Evolutionary conservation across 2,888 invertebrate species (phyloP).

Genomic region (Theodoxus fluviatilis): DNA sequence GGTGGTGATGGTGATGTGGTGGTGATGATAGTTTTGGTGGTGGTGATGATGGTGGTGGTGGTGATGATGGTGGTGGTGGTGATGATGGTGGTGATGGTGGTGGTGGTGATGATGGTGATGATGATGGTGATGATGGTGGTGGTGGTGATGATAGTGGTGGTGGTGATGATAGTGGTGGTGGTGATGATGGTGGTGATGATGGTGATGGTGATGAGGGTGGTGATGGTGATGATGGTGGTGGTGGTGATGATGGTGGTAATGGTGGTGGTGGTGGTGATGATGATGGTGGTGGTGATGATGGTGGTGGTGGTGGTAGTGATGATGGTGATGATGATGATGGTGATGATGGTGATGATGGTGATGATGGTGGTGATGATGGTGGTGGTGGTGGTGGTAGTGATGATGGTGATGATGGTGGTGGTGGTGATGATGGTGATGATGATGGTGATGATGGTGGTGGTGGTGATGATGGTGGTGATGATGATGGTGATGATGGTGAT

Average conservation of each 20-base stretch:
- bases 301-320: not conserved
- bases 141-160: not conserved
- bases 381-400: not conserved
- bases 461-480: not conserved
- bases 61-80: slow-evolving; percentile 2
- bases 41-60: not conserved
- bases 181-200: not conserved
- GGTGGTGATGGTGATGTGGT: not conserved
- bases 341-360: not conserved
- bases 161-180: not conserved
- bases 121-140: not conserved
- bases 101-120: not conserved
- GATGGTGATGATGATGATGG: not conserved
- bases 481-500: not conserved
- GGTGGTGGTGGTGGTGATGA: not conserved
- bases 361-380: not conserved
- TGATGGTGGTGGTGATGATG: not conserved
- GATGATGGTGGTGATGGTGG: not conserved
- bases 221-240: not conserved
- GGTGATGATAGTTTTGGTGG: not conserved
- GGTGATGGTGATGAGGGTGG: not conserved
- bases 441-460: not conserved
- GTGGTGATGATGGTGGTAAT: not conserved
- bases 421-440: not conserved
- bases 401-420: not conserved